A percentile compares a stretch with the other conserved stretches of the same genome.
These are phyloP conservation scores for Macropus fuliginosus DNA, from an alignment of 2,797 vertebrate genomes.

Conservation along the genomic window DNA sequence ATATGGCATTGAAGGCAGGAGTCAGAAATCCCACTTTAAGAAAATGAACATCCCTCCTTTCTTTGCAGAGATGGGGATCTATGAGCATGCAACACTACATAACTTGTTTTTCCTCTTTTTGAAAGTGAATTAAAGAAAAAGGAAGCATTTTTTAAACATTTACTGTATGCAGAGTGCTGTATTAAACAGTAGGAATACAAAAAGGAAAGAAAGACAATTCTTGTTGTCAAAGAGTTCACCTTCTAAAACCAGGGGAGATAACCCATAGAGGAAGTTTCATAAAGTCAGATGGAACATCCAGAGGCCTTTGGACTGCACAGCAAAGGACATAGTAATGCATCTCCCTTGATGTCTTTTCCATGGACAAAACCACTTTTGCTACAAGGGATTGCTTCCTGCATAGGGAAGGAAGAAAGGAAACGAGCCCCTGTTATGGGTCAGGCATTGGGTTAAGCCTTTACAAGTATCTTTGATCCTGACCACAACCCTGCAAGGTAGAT, in stretches of 20 bases:
- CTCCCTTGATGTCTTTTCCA: not conserved
- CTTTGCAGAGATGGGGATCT: no score
- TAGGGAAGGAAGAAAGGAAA: not conserved
- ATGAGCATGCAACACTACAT: not conserved
- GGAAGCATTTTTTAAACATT: not conserved
- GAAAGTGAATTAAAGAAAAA: not conserved
- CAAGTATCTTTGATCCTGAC: not conserved
- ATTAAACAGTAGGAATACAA: not conserved
- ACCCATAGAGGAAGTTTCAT: not conserved
- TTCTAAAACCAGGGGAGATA: not conserved
- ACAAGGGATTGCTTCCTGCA: not conserved
- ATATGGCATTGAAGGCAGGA: not conserved
- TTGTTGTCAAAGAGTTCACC: not conserved
- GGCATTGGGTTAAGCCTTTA: not conserved
- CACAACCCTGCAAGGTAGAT: not conserved
- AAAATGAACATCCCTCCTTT: not conserved
- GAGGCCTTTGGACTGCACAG: not conserved
- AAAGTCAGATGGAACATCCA: not conserved
- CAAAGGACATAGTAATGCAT: not conserved
- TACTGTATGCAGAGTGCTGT: not conserved
- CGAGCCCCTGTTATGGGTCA: not conserved
- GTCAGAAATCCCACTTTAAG: constrained; percentile 15
- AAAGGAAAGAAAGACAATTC: not conserved
- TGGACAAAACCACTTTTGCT: not conserved
- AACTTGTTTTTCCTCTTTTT: not conserved